Conservation (phyloP, 2,113 vertebrate genomes). For the Hymenochirus boettgeri region DNA sequence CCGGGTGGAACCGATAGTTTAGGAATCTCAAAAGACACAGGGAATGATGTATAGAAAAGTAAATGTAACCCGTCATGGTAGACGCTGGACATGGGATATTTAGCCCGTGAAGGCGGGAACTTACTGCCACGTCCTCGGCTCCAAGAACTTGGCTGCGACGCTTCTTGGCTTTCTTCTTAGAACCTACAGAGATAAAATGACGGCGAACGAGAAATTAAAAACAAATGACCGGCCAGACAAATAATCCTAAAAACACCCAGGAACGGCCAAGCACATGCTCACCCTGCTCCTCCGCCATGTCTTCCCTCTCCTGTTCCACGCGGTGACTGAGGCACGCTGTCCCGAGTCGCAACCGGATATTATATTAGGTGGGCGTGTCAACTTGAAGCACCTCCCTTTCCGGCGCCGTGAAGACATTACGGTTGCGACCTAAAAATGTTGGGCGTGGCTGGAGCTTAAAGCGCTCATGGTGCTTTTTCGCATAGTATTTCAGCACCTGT, state of each 20-base stretch:
- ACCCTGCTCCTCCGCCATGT: slow-evolving; percentile 21
- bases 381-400: no score
- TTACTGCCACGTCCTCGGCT: slow-evolving; percentile 20
- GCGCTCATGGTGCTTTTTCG: no score
- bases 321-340: slow-evolving; percentile 10
- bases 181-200: not conserved
- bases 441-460: no score
- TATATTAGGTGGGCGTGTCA: no score
- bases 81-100: no score
- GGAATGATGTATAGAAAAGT: no score
- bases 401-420: no score
- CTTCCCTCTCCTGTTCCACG: not conserved
- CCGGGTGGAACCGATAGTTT: no score
- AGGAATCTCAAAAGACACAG: no score
- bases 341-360: not conserved
- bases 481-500: no score
- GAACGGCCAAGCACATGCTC: not conserved
- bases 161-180: slow-evolving; percentile 15
- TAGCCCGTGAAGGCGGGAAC: not conserved
- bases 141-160: slow-evolving; percentile 10
- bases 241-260: not conserved
- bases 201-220: not conserved
- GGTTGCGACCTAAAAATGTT: no score
- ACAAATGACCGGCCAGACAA: not conserved
- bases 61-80: no score